phyloP scores from a whole-genome alignment of 1,140 invertebrate genomes.

The Brachionus rubens region DNA sequence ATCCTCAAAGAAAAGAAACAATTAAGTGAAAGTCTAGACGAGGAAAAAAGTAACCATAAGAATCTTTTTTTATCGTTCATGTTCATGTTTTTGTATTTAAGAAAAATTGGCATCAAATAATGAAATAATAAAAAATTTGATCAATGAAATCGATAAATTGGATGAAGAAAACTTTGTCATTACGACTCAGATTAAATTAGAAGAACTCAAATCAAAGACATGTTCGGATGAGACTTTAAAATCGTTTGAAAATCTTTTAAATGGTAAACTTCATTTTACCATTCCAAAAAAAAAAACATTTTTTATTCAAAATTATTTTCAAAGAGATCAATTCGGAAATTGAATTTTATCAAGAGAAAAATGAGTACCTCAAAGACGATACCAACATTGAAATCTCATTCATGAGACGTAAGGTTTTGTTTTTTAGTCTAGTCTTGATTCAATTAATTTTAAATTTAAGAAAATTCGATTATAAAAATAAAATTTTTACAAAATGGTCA shows the following conservation, averaged over 20 bases:
- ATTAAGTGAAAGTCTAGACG: too few relatives aligned
- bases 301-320: not conserved
- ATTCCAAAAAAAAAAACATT: not conserved
- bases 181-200: not conserved
- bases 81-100: too few relatives aligned
- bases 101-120: too few relatives aligned
- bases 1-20: too few relatives aligned
- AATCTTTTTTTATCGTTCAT: too few relatives aligned
- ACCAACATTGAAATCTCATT: constrained; percentile 21
- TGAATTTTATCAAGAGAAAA: constrained; percentile 35
- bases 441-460: not conserved
- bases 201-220: constrained; percentile 11
- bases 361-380: not conserved
- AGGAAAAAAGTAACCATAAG: too few relatives aligned
- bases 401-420: not conserved
- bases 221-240: constrained; percentile 16
- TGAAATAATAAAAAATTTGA: not conserved
- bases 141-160: constrained; percentile 4
- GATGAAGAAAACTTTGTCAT: not conserved
- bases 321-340: not conserved
- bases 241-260: not conserved
- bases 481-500: constrained; percentile 13
- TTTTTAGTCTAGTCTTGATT: not conserved
- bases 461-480: not conserved
- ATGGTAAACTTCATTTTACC: not conserved